phyloP scores from a whole-genome alignment of 92 coral and sea anemone species.

The Isaurus tuberculatus region DNA sequence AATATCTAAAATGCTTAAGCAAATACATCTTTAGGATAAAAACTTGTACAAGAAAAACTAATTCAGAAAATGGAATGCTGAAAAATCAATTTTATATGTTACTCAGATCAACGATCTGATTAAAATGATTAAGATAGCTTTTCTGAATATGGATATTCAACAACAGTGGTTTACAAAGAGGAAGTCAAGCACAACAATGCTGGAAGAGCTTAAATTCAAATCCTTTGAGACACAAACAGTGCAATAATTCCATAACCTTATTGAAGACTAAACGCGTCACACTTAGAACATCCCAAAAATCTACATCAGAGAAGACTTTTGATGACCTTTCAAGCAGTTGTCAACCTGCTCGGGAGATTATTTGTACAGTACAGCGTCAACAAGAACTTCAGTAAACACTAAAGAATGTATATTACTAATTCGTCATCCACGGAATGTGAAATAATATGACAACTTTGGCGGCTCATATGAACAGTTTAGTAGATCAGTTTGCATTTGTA shows the following conservation, averaged over 20 bases:
- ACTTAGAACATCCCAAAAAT: not conserved
- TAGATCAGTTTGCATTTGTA: not conserved
- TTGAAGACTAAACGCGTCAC: conserved; percentile 12
- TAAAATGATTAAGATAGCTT: not conserved
- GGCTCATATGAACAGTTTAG: conserved; percentile 10
- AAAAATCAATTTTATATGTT: not conserved
- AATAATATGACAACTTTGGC: not conserved
- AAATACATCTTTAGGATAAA: too few species aligned
- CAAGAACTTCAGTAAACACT: not conserved
- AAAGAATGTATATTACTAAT: conserved; percentile 13
- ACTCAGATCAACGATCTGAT: not conserved
- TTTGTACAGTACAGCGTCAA: conserved; percentile 19
- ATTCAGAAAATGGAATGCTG: not conserved
- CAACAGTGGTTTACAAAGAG: conserved; percentile 4
- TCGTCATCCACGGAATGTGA: conserved; percentile 31
- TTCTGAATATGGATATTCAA: conserved; percentile 26
- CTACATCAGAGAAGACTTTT: not conserved
- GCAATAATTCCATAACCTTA: conserved; percentile 22
- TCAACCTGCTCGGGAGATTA: not conserved
- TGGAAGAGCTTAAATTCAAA: conserved; percentile 20
- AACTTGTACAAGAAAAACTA: not conserved
- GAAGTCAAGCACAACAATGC: conserved; percentile 22
- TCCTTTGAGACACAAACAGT: conserved; percentile 28
- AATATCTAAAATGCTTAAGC: too few species aligned
- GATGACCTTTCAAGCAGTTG: conserved; percentile 1